A percentile compares a stretch with the other conserved stretches of the same genome.
Evolutionary conservation across 2,888 invertebrate species (phyloP).

Genomic region (Cheilosia grossa): DNA sequence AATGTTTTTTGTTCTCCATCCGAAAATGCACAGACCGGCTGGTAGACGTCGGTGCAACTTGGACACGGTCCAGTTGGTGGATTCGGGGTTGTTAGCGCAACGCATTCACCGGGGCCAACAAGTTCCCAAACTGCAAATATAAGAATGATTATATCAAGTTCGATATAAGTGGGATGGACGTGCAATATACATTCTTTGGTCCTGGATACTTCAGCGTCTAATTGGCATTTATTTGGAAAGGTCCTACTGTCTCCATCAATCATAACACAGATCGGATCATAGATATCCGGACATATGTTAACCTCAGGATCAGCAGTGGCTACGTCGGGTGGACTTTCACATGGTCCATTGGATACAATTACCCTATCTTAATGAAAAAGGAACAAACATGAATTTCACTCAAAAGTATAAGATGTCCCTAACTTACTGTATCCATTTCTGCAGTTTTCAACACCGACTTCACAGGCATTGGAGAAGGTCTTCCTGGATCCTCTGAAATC

Average conservation of each 20-base stretch:
- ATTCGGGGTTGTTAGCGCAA: not conserved
- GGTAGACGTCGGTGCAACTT: constrained; percentile 31
- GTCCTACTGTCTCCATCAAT: constrained; percentile 40
- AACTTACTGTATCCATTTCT: constrained; percentile 33
- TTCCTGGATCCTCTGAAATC: not conserved
- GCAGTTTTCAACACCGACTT: constrained; percentile 21
- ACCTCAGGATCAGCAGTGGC: constrained; percentile 14
- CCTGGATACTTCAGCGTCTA: constrained; percentile 22
- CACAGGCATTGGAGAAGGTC: constrained; percentile 42
- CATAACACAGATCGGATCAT: constrained; percentile 42
- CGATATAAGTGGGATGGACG: too few species aligned
- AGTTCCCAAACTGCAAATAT: constrained; percentile 31
- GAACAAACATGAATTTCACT: not conserved
- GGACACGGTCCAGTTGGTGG: constrained; percentile 39
- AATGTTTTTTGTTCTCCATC: constrained; percentile 56
- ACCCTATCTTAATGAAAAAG: constrained; percentile 17
- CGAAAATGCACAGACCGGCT: constrained; percentile 54
- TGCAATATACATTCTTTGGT: constrained; percentile 15
- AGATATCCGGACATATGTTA: constrained; percentile 20
- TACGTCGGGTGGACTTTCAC: not conserved
- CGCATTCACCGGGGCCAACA: constrained; percentile 31
- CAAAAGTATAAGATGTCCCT: too few species aligned
- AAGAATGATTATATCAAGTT: not conserved
- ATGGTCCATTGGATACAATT: constrained; percentile 20
- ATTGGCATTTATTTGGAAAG: constrained; percentile 46